Evolutionary conservation across 2,113 vertebrate species (phyloP).

Genomic region (Vidua macroura): DNA sequence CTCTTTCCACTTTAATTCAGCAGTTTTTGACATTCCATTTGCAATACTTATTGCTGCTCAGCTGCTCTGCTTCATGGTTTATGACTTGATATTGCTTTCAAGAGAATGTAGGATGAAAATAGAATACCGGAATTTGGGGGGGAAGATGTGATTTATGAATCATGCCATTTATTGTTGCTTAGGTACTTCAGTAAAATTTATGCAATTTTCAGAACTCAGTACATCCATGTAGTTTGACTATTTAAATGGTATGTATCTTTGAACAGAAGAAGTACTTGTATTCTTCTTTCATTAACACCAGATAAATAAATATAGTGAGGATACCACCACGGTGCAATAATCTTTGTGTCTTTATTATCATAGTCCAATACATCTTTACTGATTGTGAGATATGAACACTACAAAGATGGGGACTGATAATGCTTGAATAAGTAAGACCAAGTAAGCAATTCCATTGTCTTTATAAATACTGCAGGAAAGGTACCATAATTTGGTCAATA

Average conservation of each 20-base stretch:
- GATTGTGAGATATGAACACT: background rate
- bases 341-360: background rate
- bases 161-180: background rate
- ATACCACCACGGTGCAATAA: background rate
- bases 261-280: background rate
- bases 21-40: slow-evolving; percentile 14
- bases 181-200: background rate
- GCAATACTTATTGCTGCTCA: slow-evolving; percentile 34
- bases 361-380: background rate
- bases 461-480: background rate
- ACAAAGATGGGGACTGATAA: background rate
- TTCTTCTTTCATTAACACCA: background rate
- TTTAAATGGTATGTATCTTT: background rate
- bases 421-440: background rate
- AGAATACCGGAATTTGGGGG: background rate
- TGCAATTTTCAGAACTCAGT: background rate
- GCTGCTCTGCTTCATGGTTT: slow-evolving; percentile 30
- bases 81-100: slow-evolving; percentile 40
- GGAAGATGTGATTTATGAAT: background rate
- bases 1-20: slow-evolving; percentile 39
- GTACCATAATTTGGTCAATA: background rate
- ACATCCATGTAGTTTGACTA: background rate
- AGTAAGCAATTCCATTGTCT: background rate
- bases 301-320: background rate
- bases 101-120: slow-evolving; percentile 3